Base-by-base conservation (phyloP, 1,140 invertebrate genomes). In the Brachionus rubens region DNA sequence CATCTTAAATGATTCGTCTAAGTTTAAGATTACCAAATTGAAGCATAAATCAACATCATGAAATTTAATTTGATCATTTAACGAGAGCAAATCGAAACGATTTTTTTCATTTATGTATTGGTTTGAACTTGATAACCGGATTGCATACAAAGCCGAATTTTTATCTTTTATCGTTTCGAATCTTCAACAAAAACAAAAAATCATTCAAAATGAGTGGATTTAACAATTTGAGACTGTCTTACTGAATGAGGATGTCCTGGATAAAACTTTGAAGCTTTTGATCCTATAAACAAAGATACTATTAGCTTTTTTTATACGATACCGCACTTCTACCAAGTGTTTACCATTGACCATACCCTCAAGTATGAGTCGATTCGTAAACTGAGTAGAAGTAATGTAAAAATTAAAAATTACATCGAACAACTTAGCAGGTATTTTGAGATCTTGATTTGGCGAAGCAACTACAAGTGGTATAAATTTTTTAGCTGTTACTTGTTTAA, bases 381-480 rank as follows among this genome's bases (percentile, higher is more conserved):
- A 47, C 3, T 46, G 9, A 41, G 36, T 46, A 14, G 12, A 21
- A 21, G 12, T 26, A 12, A 30, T 19, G 16, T 4, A 46, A 21
- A 30, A 16, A 19, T 24, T n/a, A n/a, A 28, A 19, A 28, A 36
- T 33, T 70, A 70, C 65, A 14, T 72, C 68, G 21, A 72, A 72
- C 16, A 72, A 26, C 28, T 72, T 72, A 3, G 50, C 46, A 50
- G 43, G 68, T 16, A 72, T 50, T 40, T 48, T 48, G n/a, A 54
- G 12, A 3, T 72, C 68, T 16, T 5, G 36, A 40, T 50, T 26
- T 19, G 30, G 30, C 2, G 28, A 14, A 6, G 33, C 46, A 54
- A 72, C 68, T 10, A 72, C 68, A 19, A 70, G 43, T 30, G 67
- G 67, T n/a, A 72, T 54, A 72, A 72, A 72, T 72, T 72, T 72